Percentiles rank a stretch among this genome's conserved stretches.
Conservation (phyloP, 2,888 invertebrate species). For the Meiosimyza platycephala region DNA sequence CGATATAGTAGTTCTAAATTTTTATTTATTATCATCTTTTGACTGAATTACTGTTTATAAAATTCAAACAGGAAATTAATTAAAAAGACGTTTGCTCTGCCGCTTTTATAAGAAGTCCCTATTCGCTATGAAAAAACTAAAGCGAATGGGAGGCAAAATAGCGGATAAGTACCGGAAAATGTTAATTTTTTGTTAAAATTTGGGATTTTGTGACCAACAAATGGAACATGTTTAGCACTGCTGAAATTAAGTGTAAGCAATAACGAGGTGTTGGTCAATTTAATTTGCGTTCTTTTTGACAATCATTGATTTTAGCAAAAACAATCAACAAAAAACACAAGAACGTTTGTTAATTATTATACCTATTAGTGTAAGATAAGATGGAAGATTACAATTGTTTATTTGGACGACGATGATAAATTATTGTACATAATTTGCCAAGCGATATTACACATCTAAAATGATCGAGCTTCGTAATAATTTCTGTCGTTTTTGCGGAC, state of each 20-base stretch:
- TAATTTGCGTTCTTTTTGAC: conserved; percentile 64
- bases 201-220: conserved; percentile 41
- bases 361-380: too few relatives aligned
- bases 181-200: neutral
- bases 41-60: too few relatives aligned
- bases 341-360: conserved; percentile 47
- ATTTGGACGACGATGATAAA: too few relatives aligned
- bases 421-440: too few relatives aligned
- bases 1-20: too few relatives aligned
- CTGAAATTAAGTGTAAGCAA: conserved; percentile 40
- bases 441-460: too few relatives aligned
- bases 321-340: conserved; percentile 63
- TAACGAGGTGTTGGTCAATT: conserved; percentile 47
- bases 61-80: too few relatives aligned
- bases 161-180: neutral
- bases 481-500: conserved; percentile 51
- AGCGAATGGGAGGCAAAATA: conserved; percentile 22
- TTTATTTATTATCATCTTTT: conserved; percentile 11
- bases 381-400: too few relatives aligned
- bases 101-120: conserved; percentile 22
- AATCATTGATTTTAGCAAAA: conserved; percentile 51
- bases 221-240: conserved; percentile 44
- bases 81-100: neutral
- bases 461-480: conserved; percentile 19
- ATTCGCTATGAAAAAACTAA: conserved; percentile 1